phyloP scores from a whole-genome alignment of 1,140 invertebrate genomes.

The Penaeus japonicus region DNA sequence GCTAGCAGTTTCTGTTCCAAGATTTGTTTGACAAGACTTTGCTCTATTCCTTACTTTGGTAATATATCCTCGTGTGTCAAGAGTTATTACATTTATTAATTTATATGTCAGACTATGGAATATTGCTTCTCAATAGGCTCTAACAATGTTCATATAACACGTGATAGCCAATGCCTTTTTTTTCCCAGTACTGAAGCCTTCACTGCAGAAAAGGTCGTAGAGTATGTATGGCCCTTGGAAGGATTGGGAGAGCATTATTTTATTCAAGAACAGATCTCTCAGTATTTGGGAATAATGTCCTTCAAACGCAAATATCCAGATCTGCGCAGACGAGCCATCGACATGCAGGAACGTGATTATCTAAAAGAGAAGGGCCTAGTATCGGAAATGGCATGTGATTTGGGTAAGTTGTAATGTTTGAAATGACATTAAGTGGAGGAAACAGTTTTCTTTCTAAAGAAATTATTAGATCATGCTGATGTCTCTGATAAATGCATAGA shows the following conservation, averaged over 20 bases:
- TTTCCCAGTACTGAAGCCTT: conserved; percentile 62
- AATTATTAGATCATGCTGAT: background rate
- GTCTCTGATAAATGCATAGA: background rate
- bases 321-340: conserved; percentile 80
- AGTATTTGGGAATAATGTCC: conserved; percentile 91
- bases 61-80: too few species aligned
- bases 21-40: too few species aligned
- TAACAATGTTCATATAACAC: too few species aligned
- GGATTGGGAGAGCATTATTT: conserved; percentile 69
- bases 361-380: conserved; percentile 84
- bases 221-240: conserved; percentile 91
- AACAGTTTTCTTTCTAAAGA: conserved; percentile 55
- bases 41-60: too few species aligned
- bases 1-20: too few species aligned
- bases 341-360: conserved; percentile 89
- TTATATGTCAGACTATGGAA: too few species aligned
- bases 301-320: conserved; percentile 96
- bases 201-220: conserved; percentile 86
- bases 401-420: conserved; percentile 65
- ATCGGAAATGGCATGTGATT: conserved; percentile 89
- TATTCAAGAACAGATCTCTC: conserved; percentile 91
- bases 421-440: too few species aligned
- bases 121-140: too few species aligned
- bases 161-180: background rate
- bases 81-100: too few species aligned